Percentiles rank a stretch among this genome's conserved stretches.
These are phyloP conservation scores for Branchipolynoe longqiensis DNA, from an alignment of 2,888 invertebrate genomes.

Conservation along the genomic window DNA sequence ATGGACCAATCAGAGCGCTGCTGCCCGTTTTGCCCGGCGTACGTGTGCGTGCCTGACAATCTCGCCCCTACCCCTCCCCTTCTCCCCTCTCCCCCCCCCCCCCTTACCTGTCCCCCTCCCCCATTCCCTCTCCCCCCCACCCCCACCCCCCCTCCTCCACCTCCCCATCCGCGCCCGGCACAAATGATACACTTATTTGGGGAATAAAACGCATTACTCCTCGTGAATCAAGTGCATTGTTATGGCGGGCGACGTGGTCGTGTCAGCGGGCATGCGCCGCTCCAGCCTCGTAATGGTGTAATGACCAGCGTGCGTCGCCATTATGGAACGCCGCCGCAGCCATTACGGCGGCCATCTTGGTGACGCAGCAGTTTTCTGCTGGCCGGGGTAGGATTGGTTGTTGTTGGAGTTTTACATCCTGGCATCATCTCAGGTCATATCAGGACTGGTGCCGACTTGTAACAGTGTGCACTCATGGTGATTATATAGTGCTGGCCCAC, in stretches of 20 bases:
- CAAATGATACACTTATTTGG: constrained; percentile 53
- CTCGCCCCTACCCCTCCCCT: no score
- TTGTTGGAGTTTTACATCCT: no score
- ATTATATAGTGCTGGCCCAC: no score
- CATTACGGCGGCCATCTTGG: constrained; percentile 50
- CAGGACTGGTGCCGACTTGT: no score
- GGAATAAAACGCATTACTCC: constrained; percentile 54
- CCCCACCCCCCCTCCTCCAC: no score
- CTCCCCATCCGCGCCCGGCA: constrained; percentile 31
- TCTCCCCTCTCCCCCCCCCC: no score
- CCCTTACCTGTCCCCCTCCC: no score
- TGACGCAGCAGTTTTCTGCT: constrained; percentile 19
- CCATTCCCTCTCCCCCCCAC: no score
- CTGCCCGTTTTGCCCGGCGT: not conserved
- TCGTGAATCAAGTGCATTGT: constrained; percentile 54
- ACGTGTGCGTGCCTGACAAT: constrained; percentile 41
- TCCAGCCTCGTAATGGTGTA: constrained; percentile 45
- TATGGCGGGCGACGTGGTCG: constrained; percentile 44
- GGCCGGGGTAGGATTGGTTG: no score
- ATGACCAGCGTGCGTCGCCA: constrained; percentile 35
- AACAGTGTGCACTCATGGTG: no score
- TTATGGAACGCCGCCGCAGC: constrained; percentile 36
- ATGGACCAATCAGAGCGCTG: constrained; percentile 28
- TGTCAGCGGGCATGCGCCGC: constrained; percentile 38
- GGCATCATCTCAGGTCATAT: no score